A percentile compares a stretch with the other conserved stretches of the same genome.
Conservation (phyloP, 2,888 invertebrate species). For the Panorpa germanica region DNA sequence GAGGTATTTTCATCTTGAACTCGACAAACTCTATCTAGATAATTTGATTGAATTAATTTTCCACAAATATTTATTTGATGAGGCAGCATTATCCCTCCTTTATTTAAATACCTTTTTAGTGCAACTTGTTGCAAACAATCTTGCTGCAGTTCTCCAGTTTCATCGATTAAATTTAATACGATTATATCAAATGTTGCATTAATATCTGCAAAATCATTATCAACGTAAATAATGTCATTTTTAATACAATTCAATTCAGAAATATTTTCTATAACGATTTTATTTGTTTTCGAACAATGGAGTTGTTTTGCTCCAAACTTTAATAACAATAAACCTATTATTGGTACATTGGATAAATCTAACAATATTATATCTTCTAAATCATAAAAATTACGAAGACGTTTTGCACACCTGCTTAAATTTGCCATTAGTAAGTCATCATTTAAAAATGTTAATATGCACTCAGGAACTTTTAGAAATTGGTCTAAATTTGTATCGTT, state of each 20-base stretch:
- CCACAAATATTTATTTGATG: slow-evolving; percentile 29
- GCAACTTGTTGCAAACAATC: slow-evolving; percentile 18
- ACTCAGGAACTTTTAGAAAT: slow-evolving; percentile 19
- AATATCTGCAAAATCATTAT: slow-evolving; percentile 20
- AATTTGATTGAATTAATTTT: slow-evolving; percentile 39
- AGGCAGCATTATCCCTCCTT: slow-evolving; percentile 32
- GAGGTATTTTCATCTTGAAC: too few relatives aligned
- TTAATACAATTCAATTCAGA: slow-evolving; percentile 25
- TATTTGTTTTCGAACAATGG: slow-evolving; percentile 25
- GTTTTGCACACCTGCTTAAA: too few relatives aligned
- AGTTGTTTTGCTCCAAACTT: slow-evolving; percentile 27
- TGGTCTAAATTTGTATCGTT: slow-evolving; percentile 16
- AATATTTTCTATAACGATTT: slow-evolving; percentile 25
- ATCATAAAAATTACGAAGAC: slow-evolving; percentile 23
- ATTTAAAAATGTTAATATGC: slow-evolving; percentile 28
- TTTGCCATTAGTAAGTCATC: too few relatives aligned
- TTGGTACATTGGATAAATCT: slow-evolving; percentile 41
- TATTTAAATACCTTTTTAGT: slow-evolving; percentile 23
- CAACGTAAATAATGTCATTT: slow-evolving; percentile 23
- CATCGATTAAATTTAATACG: slow-evolving; percentile 31
- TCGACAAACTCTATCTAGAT: too few relatives aligned
- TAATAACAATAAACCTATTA: slow-evolving; percentile 36
- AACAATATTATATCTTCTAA: slow-evolving; percentile 23
- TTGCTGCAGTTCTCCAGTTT: slow-evolving; percentile 35
- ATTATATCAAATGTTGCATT: slow-evolving; percentile 29